These are phyloP conservation scores for Rhagoletis pomonella DNA, from an alignment of 1,140 invertebrate species.

Conservation along the genomic window DNA sequence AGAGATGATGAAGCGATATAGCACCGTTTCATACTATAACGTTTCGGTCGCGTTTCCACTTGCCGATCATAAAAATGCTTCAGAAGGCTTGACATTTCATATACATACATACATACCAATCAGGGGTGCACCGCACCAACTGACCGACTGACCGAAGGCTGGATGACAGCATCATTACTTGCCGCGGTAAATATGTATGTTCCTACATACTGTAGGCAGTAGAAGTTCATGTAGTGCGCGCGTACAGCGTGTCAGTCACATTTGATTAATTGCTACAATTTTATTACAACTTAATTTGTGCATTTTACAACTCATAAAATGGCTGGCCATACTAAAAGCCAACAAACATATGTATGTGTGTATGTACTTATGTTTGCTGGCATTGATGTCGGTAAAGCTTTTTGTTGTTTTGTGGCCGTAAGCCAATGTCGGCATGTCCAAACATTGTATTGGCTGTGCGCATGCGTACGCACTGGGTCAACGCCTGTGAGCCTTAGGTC, in stretches of 20 bases:
- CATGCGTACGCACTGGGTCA: slow-evolving; percentile 43
- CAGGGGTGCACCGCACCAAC: neutral
- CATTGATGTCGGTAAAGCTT: too few species aligned
- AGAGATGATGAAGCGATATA: slow-evolving; percentile 27
- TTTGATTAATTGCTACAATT: slow-evolving; percentile 60
- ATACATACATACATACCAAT: too few species aligned
- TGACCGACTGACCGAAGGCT: slow-evolving; percentile 16
- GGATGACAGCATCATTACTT: slow-evolving; percentile 37
- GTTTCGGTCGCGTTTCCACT: neutral
- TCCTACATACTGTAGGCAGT: neutral
- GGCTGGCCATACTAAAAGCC: neutral
- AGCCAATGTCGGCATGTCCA: neutral
- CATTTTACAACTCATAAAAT: slow-evolving; percentile 61
- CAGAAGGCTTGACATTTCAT: slow-evolving; percentile 16
- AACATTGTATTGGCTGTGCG: neutral
- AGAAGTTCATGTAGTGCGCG: neutral
- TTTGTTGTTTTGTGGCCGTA: neutral
- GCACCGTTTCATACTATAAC: neutral
- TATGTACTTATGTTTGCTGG: neutral
- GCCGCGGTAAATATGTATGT: neutral
- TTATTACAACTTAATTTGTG: slow-evolving; percentile 73
- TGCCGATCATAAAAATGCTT: neutral
- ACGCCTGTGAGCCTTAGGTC: slow-evolving; percentile 7
- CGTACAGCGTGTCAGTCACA: slow-evolving; percentile 10
- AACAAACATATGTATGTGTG: slow-evolving; percentile 9